Conservation (phyloP, 2,113 vertebrate species). For the Podarcis cretensis region DNA sequence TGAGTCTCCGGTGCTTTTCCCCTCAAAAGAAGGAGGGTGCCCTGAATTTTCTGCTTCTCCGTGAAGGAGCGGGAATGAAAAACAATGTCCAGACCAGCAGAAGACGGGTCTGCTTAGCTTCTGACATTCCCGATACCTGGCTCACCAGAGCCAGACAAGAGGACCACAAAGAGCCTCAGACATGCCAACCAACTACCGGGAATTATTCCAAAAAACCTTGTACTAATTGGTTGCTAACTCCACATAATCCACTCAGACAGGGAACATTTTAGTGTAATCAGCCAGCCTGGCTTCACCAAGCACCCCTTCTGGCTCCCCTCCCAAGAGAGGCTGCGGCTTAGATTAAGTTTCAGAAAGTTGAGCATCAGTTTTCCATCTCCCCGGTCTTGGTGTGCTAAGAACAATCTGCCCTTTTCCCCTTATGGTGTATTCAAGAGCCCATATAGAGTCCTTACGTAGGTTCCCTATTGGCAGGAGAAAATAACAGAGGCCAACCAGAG, state of each 20-base stretch:
- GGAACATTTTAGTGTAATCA: conserved; percentile 67
- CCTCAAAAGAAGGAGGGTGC: not conserved
- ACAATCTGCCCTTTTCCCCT: no score
- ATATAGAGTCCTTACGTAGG: no score
- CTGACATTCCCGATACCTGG: not conserved
- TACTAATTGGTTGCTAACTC: conserved; percentile 51
- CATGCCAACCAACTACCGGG: conserved; percentile 37
- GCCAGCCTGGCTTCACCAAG: not conserved
- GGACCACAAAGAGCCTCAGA: not conserved
- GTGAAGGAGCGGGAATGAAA: not conserved
- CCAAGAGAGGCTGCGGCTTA: not conserved
- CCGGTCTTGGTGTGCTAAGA: not conserved
- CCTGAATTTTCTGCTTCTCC: not conserved
- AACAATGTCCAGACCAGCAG: not conserved
- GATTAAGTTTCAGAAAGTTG: conserved; percentile 26
- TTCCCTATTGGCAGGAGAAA: no score
- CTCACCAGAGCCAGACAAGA: accelerated
- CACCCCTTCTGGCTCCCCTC: not conserved
- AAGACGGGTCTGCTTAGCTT: not conserved
- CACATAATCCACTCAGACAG: conserved; percentile 47
- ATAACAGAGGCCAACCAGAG: no score
- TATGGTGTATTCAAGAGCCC: no score
- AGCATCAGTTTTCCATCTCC: accelerated
- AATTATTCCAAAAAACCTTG: conserved; percentile 39
- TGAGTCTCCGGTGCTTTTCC: not conserved